Evolutionary conservation across 2,888 invertebrate species (phyloP), one percentile per base, ranked within the genome.

Genomic region (Petrolisthes cinctipes): DNA sequence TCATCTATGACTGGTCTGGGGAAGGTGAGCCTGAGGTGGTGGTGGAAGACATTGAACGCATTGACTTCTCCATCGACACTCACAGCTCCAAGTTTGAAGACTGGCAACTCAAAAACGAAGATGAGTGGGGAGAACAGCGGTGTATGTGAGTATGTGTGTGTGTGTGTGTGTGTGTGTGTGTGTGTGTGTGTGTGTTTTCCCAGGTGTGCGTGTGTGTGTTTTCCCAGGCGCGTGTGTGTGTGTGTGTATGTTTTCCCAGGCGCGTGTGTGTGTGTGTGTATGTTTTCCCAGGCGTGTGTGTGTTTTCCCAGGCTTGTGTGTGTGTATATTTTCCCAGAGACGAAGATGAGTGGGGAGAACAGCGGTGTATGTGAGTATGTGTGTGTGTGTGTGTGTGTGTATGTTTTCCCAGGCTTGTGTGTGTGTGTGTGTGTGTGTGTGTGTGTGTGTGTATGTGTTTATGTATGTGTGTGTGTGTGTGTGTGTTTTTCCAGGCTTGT

Each of bases 1-100:
- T 99, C 73, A 95, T 97, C 14, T 98, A 98, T 92, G 98, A 99
- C 93, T 97, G 98, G 97, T 94, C 95, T 0, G 95, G 95, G 11
- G 95, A 95, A 83, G 97, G 96, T 75, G 97, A 97, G 90, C 94
- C 95, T 61, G 96, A 97, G 93, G 95, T 96, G 82, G 95, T 98
- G 0, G 95, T 97, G 0, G 97, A 98, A 92, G 98, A 98, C 93
- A 96, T 98, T 78, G 97, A 98, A 93, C 94, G 95, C 66, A 94
- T 98, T 73, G 94, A 96, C 93, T 96, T 96, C 92, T 94, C 95
- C 53, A 92, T 93, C 90, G 94, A 94, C 0, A 93, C 93, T 20
- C 94, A 94, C 56, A 95, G 95, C 91, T 93, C 94, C 4, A 96
- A 96, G 93, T 93, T 97, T 94, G 93, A 94, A 91, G 97, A 97